Conservation (phyloP, 1,140 invertebrate genomes). For the Psilanteris sp. region DNA sequence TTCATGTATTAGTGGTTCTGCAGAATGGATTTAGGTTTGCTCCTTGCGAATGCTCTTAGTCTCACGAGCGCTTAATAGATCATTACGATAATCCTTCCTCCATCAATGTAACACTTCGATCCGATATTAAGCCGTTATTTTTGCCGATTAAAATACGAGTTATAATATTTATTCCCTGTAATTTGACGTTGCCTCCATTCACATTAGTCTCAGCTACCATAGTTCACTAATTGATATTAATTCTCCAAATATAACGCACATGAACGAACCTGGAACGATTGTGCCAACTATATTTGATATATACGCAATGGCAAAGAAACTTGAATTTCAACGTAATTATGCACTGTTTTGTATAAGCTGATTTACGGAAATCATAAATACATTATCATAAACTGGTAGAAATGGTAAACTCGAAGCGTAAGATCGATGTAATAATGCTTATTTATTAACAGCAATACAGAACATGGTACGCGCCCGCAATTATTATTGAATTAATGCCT, state of each 20-base stretch:
- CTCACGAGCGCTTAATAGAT: conserved; percentile 36
- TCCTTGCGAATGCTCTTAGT: conserved; percentile 30
- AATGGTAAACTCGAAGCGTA: neutral
- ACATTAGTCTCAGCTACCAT: too few species aligned
- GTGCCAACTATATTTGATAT: too few species aligned
- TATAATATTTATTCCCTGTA: too few species aligned
- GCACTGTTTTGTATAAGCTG: neutral
- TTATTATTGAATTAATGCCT: conserved; percentile 51
- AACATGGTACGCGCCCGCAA: conserved; percentile 27
- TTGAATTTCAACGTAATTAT: too few species aligned
- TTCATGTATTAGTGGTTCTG: conserved; percentile 42
- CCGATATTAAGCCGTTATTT: conserved; percentile 22
- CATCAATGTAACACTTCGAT: conserved; percentile 24
- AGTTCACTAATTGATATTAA: too few species aligned
- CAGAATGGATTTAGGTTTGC: conserved; percentile 34
- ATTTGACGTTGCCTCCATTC: too few species aligned
- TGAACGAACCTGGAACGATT: too few species aligned
- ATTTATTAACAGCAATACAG: conserved; percentile 11
- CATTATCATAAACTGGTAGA: conserved; percentile 23
- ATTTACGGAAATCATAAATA: conserved; percentile 14
- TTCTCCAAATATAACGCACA: too few species aligned
- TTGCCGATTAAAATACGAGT: conserved; percentile 3
- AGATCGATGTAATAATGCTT: conserved; percentile 20
- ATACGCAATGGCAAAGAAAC: too few species aligned
- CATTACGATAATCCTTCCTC: conserved; percentile 37